Base-by-base conservation (phyloP, 2,113 vertebrate species). In the Poeciliopsis occidentalis region DNA sequence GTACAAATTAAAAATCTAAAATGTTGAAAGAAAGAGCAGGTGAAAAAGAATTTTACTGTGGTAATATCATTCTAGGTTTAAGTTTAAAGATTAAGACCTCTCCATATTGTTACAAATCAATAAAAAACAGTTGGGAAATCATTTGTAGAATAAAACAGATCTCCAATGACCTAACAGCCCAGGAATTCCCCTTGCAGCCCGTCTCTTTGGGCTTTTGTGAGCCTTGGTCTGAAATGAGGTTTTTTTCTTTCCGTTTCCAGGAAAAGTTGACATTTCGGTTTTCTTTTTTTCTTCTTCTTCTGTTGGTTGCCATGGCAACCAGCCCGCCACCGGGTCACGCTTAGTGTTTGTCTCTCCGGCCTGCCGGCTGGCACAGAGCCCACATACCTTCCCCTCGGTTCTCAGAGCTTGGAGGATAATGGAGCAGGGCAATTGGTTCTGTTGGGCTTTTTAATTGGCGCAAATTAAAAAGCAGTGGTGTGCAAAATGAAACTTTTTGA, bases 251-350 rank as follows among this genome's bases (percentile, higher is more conserved):
- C 30, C 7, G 8, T 65, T 73, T 71, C 60, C 57, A 27, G 12
- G 60, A 71, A 71, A 71, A 71, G 69, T 71, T 71, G 69, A 71
- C 69, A 62, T 71, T 71, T 71, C 29, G 34, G 37, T n/a, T n/a
- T 29, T 29, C 3, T 26, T 24, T 8, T 29, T 24, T 24, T 15
- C 15, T 15, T 39, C 0, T 15, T 15, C 13, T 15, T 41, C 39
- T 41, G 27, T 15, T 4, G 41, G 71, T 73, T 73, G 62, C 62
- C 30, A 12, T 15, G 44, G 41, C 26, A 64, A 73, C 71, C 41
- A 2, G 61, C 3, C 69, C 13, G 10, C 69, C 69, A 27, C n/a
- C 4, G 69, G 17, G 31, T n/a, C 32, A 4, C 27, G 22, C 29
- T 63, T 62, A 26, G 71, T 64, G 41, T 64, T 64, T 64, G 22